Conservation (phyloP, 35 echinoderm and acorn worm species). For the Nesometra sesokonis region DNA sequence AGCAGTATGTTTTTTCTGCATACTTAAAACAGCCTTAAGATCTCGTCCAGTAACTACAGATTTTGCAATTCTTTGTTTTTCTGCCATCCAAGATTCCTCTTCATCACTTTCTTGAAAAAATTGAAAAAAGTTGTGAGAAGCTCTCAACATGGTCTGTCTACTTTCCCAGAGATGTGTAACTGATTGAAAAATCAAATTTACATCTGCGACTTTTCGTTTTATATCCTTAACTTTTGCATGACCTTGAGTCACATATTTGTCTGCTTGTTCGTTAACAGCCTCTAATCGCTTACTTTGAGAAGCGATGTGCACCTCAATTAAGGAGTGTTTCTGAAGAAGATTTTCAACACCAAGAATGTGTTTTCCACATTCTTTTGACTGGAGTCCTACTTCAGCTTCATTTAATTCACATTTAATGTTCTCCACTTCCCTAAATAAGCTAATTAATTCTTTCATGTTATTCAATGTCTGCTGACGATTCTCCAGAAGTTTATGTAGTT, state of each 20-base stretch:
- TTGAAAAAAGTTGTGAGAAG: slow-evolving; percentile 81
- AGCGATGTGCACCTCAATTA: slow-evolving; percentile 60
- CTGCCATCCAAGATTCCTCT: slow-evolving; percentile 80
- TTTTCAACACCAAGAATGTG: slow-evolving; percentile 81
- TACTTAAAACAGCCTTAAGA: slow-evolving; percentile 55
- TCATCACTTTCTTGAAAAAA: slow-evolving; percentile 93
- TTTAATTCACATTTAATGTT: slow-evolving; percentile 71
- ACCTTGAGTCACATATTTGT: slow-evolving; percentile 30
- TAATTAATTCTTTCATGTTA: slow-evolving; percentile 76
- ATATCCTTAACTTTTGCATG: slow-evolving; percentile 53
- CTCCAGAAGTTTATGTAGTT: slow-evolving; percentile 50
- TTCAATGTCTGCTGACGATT: slow-evolving; percentile 57
- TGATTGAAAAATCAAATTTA: slow-evolving; percentile 48
- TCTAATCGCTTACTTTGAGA: slow-evolving; percentile 53
- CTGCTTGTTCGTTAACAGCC: slow-evolving; percentile 61
- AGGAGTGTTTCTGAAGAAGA: slow-evolving; percentile 65
- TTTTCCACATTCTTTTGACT: slow-evolving; percentile 80
- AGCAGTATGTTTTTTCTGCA: slow-evolving; percentile 79
- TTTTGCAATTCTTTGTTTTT: slow-evolving; percentile 95
- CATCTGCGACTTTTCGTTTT: slow-evolving; percentile 43
- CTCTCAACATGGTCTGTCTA: slow-evolving; percentile 53
- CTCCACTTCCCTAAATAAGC: slow-evolving; percentile 82
- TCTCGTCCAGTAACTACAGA: slow-evolving; percentile 82
- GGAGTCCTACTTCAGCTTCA: slow-evolving; percentile 69
- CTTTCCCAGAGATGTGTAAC: slow-evolving; percentile 34